Percentiles rank a stretch among this genome's conserved stretches.
Conservation (phyloP, 2,797 vertebrate genomes). For the Tangara arthus region DNA sequence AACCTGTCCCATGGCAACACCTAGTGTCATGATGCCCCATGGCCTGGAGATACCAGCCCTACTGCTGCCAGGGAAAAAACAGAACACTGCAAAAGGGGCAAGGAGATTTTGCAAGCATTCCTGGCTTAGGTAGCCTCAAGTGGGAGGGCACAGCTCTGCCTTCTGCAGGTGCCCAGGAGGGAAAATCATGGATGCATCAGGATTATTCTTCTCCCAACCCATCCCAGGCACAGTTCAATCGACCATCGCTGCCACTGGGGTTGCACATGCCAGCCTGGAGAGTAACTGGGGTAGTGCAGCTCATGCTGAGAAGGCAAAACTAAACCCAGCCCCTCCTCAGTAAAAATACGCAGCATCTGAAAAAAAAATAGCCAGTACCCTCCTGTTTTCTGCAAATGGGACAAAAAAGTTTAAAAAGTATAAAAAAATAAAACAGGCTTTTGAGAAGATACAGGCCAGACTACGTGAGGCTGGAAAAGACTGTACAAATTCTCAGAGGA, state of each 20-base stretch:
- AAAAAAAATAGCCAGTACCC: not conserved
- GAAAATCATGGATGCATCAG: not conserved
- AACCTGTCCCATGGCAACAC: rapidly evolving
- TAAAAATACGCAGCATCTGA: too few relatives aligned
- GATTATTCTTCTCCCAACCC: not conserved
- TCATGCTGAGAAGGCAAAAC: not conserved
- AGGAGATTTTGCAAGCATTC: not conserved
- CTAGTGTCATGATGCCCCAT: not conserved
- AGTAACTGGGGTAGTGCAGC: not conserved
- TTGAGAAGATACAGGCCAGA: not conserved
- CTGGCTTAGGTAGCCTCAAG: not conserved
- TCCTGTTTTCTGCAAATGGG: not conserved
- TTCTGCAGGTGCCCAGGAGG: not conserved
- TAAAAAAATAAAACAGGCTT: not conserved
- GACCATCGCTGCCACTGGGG: not conserved
- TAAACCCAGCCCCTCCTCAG: not conserved
- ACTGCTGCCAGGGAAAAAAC: not conserved
- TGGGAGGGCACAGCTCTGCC: not conserved
- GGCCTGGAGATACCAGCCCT: not conserved
- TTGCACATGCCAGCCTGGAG: rapidly evolving
- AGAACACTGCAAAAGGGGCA: rapidly evolving
- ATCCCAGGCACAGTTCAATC: not conserved
- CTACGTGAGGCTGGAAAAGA: rapidly evolving
- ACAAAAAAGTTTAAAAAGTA: not conserved
- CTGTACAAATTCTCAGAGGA: not conserved